phyloP scores from a whole-genome alignment of 2,888 invertebrate genomes.

The Acleris laterana region DNA sequence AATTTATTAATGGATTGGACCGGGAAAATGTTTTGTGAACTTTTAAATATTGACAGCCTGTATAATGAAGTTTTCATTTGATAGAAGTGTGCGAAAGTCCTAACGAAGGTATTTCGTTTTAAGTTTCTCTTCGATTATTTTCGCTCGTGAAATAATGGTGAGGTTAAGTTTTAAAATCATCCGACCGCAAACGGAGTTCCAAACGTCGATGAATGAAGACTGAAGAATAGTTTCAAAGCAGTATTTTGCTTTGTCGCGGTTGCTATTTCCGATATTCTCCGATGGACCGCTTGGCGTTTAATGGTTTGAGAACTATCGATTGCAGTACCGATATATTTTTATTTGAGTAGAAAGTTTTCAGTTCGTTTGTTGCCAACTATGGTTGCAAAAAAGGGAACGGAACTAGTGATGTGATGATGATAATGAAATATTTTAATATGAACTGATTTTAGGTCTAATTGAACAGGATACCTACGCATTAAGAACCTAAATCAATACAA shows the following conservation, averaged over 20 bases:
- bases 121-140: not conserved
- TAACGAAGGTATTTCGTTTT: not conserved
- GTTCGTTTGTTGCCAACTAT: constrained; percentile 51
- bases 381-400: constrained; percentile 25
- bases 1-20: constrained; percentile 45
- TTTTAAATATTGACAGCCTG: not conserved
- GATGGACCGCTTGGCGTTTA: constrained; percentile 69
- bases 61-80: not conserved
- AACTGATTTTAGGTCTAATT: too few species aligned
- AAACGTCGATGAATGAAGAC: constrained; percentile 40
- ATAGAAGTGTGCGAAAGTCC: not conserved
- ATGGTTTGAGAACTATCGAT: constrained; percentile 70
- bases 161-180: constrained; percentile 19
- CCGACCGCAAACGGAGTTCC: constrained; percentile 9
- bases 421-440: not conserved
- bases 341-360: constrained; percentile 68
- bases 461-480: too few species aligned
- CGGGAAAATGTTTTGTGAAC: constrained; percentile 14
- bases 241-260: constrained; percentile 68
- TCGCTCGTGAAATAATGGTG: not conserved
- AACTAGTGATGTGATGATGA: constrained; percentile 1
- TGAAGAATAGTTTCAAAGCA: constrained; percentile 66
- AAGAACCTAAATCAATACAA: too few species aligned
- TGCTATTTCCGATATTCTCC: constrained; percentile 67
- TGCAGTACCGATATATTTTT: constrained; percentile 72